Percentiles rank a stretch among this genome's conserved stretches.
These are phyloP conservation scores for Formica selysi DNA, from an alignment of 1,140 invertebrate species.

Conservation along the genomic window DNA sequence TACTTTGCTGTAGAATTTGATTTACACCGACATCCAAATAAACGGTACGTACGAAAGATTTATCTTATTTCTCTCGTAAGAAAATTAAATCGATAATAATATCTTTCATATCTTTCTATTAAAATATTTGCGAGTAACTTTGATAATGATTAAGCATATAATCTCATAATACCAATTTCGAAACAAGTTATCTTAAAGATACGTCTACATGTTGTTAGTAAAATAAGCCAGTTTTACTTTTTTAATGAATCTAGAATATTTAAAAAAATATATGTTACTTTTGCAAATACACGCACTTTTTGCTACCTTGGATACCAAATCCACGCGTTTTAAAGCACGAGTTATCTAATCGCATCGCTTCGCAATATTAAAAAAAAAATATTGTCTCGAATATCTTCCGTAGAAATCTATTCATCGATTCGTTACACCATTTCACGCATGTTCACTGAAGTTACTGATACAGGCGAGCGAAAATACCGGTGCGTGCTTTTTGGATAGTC, in stretches of 20 bases:
- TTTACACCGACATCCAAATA: not conserved
- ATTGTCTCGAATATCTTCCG: not conserved
- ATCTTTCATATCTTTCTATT: too few species aligned
- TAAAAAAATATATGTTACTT: not conserved
- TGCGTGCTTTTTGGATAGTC: not conserved
- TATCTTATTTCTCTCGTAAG: not conserved
- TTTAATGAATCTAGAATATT: not conserved
- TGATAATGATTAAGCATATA: not conserved
- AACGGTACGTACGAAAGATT: not conserved
- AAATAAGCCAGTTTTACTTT: not conserved
- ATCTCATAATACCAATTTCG: not conserved
- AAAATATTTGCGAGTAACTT: not conserved
- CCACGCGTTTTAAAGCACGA: not conserved
- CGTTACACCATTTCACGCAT: not conserved
- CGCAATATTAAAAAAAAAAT: slow-evolving; percentile 24
- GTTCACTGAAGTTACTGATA: not conserved
- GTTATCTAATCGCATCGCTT: slow-evolving; percentile 34
- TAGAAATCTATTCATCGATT: not conserved
- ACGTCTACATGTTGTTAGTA: not conserved
- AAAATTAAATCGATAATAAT: not conserved
- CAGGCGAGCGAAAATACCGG: slow-evolving; percentile 22
- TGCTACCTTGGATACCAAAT: not conserved
- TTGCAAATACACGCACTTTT: not conserved
- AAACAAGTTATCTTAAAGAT: not conserved
- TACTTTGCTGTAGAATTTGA: not conserved